These are phyloP conservation scores for Bhutanitis thaidina DNA, from an alignment of 2,888 invertebrate genomes.

Conservation along the genomic window DNA sequence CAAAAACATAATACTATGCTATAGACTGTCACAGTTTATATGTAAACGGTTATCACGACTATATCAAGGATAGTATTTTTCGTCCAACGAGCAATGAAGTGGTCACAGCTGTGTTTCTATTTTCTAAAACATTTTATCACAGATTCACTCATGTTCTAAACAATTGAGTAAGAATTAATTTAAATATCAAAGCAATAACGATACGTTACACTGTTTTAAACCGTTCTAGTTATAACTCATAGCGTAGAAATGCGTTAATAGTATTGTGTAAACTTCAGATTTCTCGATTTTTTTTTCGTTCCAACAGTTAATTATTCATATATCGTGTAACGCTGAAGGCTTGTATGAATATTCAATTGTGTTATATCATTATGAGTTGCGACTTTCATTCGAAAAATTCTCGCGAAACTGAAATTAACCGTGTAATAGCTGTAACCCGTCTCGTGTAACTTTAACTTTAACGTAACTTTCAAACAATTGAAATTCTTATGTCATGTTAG, in stretches of 20 bases:
- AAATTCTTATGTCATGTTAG: too few relatives aligned
- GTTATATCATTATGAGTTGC: neutral
- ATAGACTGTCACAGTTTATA: too few relatives aligned
- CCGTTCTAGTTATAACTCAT: constrained; percentile 2
- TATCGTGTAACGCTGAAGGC: constrained; percentile 3
- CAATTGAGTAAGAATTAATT: constrained; percentile 4
- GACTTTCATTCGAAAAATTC: neutral
- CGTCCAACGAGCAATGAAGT: too few relatives aligned
- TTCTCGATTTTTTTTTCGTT: constrained; percentile 9
- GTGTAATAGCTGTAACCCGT: too few relatives aligned
- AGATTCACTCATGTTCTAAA: neutral
- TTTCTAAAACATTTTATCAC: too few relatives aligned
- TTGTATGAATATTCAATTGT: constrained; percentile 1
- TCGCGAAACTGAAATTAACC: too few relatives aligned
- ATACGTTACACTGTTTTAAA: neutral
- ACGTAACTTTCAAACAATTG: too few relatives aligned
- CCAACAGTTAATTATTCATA: constrained; percentile 5
- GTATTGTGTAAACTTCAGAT: constrained; percentile 14
- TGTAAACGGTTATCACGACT: too few relatives aligned
- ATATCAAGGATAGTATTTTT: too few relatives aligned
- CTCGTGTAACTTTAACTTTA: too few relatives aligned
- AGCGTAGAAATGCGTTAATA: neutral
- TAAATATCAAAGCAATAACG: neutral
- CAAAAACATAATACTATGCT: too few relatives aligned
- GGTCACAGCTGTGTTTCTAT: too few relatives aligned